Percentiles rank a stretch among this genome's conserved stretches.
phyloP scores from a whole-genome alignment of 1,140 invertebrate genomes.

The Dysdera silvatica region DNA sequence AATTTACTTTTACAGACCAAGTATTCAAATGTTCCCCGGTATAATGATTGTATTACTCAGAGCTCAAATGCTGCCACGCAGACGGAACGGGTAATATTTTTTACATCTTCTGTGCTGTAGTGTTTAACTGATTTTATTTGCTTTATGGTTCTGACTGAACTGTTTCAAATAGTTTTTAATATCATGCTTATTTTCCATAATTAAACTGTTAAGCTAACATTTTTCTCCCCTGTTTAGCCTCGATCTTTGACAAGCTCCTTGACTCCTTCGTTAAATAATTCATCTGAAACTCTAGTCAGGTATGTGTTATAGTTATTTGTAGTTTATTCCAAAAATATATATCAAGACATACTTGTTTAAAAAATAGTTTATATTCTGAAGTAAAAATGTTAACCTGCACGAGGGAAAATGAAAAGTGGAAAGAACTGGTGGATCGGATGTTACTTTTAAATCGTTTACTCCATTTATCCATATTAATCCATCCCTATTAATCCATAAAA shows the following conservation, averaged over 20 bases:
- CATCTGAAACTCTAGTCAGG: constrained; percentile 27
- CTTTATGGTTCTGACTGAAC: not conserved
- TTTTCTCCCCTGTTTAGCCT: no score
- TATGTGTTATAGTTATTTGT: no score
- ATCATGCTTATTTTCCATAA: not conserved
- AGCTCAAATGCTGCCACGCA: constrained; percentile 58
- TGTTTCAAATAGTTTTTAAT: not conserved
- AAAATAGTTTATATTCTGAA: no score
- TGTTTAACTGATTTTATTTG: not conserved
- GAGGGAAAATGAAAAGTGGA: no score
- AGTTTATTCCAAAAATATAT: no score
- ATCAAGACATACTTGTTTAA: no score
- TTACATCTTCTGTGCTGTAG: not conserved
- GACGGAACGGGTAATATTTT: constrained; percentile 48
- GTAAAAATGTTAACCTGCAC: no score
- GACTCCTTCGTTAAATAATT: constrained; percentile 20
- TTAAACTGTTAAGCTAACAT: no score
- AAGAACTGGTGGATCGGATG: no score
- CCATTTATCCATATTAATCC: no score
- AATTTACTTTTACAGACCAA: constrained; percentile 31
- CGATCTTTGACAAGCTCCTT: constrained; percentile 10
- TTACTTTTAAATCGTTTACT: no score
- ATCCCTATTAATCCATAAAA: no score
- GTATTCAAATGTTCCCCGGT: constrained; percentile 25
- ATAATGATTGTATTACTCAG: constrained; percentile 40